Conservation (phyloP, 2,113 vertebrate species). For the Phaethon lepturus region DNA sequence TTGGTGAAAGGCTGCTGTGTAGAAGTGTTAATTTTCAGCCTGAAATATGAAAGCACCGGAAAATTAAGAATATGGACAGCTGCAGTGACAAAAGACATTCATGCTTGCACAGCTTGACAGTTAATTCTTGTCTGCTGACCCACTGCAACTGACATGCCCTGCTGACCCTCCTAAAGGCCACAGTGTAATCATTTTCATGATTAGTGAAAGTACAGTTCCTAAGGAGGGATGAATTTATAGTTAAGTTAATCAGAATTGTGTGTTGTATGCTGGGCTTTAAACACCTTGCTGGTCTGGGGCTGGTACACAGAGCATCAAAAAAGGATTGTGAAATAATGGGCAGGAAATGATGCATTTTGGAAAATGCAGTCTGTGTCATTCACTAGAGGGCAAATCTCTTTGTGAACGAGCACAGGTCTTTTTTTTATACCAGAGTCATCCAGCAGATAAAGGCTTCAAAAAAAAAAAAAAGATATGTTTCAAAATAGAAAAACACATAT, state of each 20-base stretch:
- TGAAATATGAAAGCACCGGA: not conserved
- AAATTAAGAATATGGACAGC: not conserved
- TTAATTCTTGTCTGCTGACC: not conserved
- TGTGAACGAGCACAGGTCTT: conserved; percentile 3
- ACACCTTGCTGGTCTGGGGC: not conserved
- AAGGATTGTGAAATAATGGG: not conserved
- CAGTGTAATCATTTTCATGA: not conserved
- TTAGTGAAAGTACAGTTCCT: not conserved
- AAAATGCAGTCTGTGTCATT: conserved; percentile 35
- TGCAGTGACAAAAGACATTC: not conserved
- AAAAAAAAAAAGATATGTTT: not conserved
- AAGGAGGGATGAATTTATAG: not conserved
- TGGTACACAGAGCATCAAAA: rapidly evolving
- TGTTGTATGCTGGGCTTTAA: not conserved
- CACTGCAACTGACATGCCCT: not conserved
- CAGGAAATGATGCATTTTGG: conserved; percentile 48
- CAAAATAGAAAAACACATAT: not conserved
- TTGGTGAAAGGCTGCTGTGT: not conserved
- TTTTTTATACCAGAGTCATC: conserved; percentile 33
- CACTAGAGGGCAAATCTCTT: conserved; percentile 8
- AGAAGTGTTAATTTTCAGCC: not conserved
- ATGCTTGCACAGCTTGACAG: not conserved
- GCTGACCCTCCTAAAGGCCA: not conserved
- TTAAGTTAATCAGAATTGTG: not conserved
- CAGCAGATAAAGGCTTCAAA: not conserved